Evolutionary conservation across 2,888 invertebrate species (phyloP), one percentile per base, ranked within the genome.

Genomic region (Limnephilus auricula): DNA sequence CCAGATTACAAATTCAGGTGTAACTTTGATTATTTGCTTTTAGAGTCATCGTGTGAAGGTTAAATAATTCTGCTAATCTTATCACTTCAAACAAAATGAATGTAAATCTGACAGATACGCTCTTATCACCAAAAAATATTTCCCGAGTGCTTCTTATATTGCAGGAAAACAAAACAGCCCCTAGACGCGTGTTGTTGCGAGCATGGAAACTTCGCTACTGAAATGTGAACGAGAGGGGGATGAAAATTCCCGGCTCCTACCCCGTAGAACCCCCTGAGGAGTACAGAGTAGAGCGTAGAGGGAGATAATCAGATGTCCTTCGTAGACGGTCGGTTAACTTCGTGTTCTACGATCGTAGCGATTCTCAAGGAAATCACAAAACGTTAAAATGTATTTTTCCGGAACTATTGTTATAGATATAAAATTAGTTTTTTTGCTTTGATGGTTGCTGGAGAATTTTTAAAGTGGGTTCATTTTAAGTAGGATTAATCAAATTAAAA

Each of bases 141-240:
- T 65, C 2, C n/a, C 65, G 65, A 65, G 2, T 85, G 45, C 25
- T 85, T 32, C 25, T 85, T 32, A 12, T 37, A 13, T 30, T 87
- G 79, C 87, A 79, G 32, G 83, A 31, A 50, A 86, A 31, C 30
- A 32, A 90, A 78, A 30, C 50, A 32, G 0, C 90, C 85, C 85
- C 87, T 78, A 65, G 15, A 86, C 93, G 94, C 95, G 95, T 95
- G 94, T 94, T 93, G 93, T 94, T 94, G 90, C 93, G 93, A 93
- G 93, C 94, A 94, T 94, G 93, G 94, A 94, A 94, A 94, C 94
- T 94, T 94, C 94, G 94, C 94, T 94, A 96, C 96, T 96, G 95
- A 93, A 93, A 96, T 95, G 95, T 95, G 95, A 95, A 95, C 95
- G 94, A 93, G 93, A 93, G 94, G 95, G 95, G 95, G 95, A 94